These are phyloP conservation scores for Nyctibius bracteatus DNA, from an alignment of 2,113 vertebrate genomes.

Conservation along the genomic window DNA sequence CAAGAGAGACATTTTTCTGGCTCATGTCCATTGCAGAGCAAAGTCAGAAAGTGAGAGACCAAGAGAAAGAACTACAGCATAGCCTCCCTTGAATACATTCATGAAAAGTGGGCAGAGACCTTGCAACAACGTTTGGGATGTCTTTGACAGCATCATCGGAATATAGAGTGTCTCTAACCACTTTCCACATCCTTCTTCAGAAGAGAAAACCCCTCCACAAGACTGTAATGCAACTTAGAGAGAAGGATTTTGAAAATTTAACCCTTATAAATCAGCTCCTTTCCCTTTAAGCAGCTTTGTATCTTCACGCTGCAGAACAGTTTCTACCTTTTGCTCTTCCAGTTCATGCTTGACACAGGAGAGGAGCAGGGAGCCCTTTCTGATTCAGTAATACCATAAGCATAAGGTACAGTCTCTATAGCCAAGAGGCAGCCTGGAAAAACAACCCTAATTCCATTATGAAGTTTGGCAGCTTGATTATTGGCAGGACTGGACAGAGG, in stretches of 20 bases:
- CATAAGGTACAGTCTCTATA: not conserved
- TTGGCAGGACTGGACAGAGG: not conserved
- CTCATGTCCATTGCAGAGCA: not conserved
- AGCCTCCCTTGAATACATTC: not conserved
- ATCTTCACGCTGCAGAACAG: not conserved
- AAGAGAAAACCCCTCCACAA: not conserved
- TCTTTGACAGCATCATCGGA: not conserved
- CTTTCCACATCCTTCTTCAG: not conserved
- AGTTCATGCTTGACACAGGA: not conserved
- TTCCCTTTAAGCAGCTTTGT: not conserved
- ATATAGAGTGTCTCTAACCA: not conserved
- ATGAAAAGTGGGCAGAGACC: not conserved
- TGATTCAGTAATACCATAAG: too few relatives aligned
- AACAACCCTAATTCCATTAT: not conserved
- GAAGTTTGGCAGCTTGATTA: not conserved
- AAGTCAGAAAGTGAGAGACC: constrained; percentile 10
- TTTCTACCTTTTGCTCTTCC: not conserved
- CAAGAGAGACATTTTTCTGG: constrained; percentile 7
- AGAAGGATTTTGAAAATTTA: not conserved
- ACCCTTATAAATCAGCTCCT: not conserved
- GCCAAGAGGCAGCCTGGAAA: not conserved
- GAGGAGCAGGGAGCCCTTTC: not conserved
- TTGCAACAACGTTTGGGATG: not conserved
- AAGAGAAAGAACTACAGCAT: not conserved
- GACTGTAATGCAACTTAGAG: not conserved